Evolutionary conservation across 2,113 vertebrate species (phyloP), one percentile per base, ranked within the genome.

Genomic region (Rhinoptilus africanus): DNA sequence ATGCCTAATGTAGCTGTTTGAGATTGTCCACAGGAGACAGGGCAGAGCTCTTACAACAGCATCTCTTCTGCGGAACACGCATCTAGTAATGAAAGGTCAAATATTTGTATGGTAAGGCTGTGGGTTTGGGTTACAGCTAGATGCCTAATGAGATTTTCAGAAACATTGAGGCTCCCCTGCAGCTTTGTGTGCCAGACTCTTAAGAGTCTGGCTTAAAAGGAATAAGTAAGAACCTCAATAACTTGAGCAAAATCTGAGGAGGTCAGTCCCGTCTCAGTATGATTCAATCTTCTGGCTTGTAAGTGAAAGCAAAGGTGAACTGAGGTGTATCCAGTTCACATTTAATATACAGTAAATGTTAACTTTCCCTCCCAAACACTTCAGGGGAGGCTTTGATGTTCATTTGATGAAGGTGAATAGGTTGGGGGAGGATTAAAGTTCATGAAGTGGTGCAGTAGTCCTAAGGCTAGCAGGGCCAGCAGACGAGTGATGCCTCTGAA

Each of bases 371-470:
- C 87, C 77, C 74, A 78, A 75, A 53, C 81, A 79, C 77, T 96
- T 95, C 24, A 72, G 89, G 84, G 80, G 60, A 85, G 30, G 27
- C 89, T 97, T 96, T 96, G 94, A 94, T 95, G 92, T 85, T 93
- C 92, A n/a, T 89, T 76, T 93, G 71, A 60, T 79, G 89, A 78
- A 94, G 77, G 81, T 50, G 92, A 91, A 82, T 69, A 68, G 74
- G 57, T 41, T 93, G 81, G 45, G 62, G 77, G 71, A 96, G 45
- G 81, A 92, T 79, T 92, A 35, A 93, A 89, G 88, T 88, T 94
- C 64, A 41, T 43, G 34, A 93, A 60, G 57, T 62, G 66, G 57
- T 85, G 53, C 71, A 57, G 69, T 28, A 85, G 74, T 92, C 85
- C 74, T 82, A 57, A 45, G 53, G 84, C 35, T 35, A 53, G 50